Evolutionary conservation across 1,140 invertebrate species (phyloP), one percentile per base, ranked within the genome.

Genomic region (Cherax quadricarinatus): DNA sequence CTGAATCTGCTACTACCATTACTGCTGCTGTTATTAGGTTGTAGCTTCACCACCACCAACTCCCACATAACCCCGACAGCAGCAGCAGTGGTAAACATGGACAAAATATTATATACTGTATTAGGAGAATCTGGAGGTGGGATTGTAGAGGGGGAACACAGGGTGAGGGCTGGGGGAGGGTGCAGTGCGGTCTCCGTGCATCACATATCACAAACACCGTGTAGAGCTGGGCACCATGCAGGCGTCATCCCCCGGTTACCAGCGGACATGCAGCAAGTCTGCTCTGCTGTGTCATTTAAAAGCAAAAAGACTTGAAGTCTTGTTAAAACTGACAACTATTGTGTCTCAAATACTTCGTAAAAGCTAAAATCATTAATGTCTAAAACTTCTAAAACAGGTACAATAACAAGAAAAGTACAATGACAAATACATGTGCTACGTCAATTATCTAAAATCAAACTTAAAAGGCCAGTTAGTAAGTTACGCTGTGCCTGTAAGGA

Each of bases 181-280:
- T 79, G 80, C 75, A 83, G 91, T 84, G 81, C 66, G 80, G 86
- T 92, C 91, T 92, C 91, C 91, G 91, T 92, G 91, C 91, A 92
- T 92, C 91, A 92, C 91, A 92, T 78, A 81, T 92, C 91, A 92
- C 91, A 92, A 92, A 92, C 91, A 92, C 91, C 79, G 91, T 92
- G 91, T 87, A 75, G 91, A 80, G 60, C 86, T 83, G 83, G 91
- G 86, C 86, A 80, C 82, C 91, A 86, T 88, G 88, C 86, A 86
- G 88, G 86, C 86, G 86, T 79, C 88, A 73, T 86, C 88, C 92
- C 92, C 88, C 92, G 84, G 92, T 93, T 89, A 91, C 88, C 92
- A 90, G 92, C 92, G 88, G 75, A 90, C 92, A 93, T 93, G 92
- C 92, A 93, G 92, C 92, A 93, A 90, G 88, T 93, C 88, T 89